Base-by-base conservation (phyloP, 2,113 vertebrate species). In the Pseudonaja textilis region DNA sequence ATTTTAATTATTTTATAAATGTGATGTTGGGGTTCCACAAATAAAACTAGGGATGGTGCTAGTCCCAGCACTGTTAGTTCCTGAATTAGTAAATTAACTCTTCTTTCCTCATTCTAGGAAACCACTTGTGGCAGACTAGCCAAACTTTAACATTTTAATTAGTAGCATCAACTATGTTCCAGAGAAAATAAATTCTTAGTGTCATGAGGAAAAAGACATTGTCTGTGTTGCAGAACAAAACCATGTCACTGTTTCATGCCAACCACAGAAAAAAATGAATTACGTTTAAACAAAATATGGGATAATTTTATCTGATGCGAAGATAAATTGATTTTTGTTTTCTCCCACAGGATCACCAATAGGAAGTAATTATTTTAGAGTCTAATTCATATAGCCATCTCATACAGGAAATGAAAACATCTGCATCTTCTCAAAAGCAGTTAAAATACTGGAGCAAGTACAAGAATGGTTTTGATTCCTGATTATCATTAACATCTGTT, bases 221-320 rank as follows among this genome's bases (percentile, higher is more conserved):
- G 20, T 26, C 26, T 61, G 3, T 86, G 52, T 89, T 89, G 16
- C 42, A 85, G 6, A 42, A 1, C 42, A 64, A 26, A 22, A 18
- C 7, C 29, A 12, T 29, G 50, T 0, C 18, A 47, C 8, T 5
- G 81, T 0, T 9, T 3, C 22, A 22, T 26, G 4, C 6, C 54
- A 88, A n/a, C 16, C 39, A 45, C 14, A 8, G 0, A 11, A 1
- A 1, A 26, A 39, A 5, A 50, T 10, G 61, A 14, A 52, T 0
- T 9, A 11, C 0, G 0, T 0, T 22, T 52, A 0, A 0, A 57
- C 5, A n/a, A n/a, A 2, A 0, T 3, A 26, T 26, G 4, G 12
- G 42, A 86, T 22, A 47, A 61, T 25, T 23, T 29, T 39, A 85
- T 25, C 4, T 89, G 34, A 20, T 74, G n/a, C 47, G 26, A 26